Percentiles rank a stretch among this genome's conserved stretches.
Conservation (phyloP, 2,888 invertebrate species). For the Acanthosoma haemorrhoidale region DNA sequence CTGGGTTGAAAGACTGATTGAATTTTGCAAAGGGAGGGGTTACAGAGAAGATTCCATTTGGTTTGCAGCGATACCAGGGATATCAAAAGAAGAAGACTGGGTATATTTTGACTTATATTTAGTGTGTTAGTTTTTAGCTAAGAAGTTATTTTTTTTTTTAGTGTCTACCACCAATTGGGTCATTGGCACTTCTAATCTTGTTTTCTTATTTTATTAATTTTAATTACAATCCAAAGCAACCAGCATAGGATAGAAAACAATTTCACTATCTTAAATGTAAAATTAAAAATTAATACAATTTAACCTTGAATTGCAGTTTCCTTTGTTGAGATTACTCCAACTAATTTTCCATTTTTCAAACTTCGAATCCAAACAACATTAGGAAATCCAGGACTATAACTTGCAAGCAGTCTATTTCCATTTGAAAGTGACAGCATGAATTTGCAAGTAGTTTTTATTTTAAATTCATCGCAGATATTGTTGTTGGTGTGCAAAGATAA, state of each 20-base stretch:
- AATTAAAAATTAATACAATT: neutral
- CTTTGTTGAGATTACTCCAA: neutral
- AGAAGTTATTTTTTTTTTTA: too few species aligned
- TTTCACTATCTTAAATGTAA: neutral
- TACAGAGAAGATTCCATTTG: too few species aligned
- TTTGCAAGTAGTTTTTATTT: neutral
- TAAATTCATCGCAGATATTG: conserved; percentile 18
- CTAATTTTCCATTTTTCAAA: neutral
- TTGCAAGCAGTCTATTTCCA: neutral
- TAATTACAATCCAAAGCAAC: too few species aligned
- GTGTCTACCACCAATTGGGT: too few species aligned
- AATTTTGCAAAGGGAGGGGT: too few species aligned
- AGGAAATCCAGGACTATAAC: conserved; percentile 2
- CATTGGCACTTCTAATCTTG: too few species aligned
- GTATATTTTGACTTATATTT: too few species aligned
- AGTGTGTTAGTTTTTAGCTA: too few species aligned
- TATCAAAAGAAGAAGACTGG: too few species aligned
- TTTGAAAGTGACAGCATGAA: neutral
- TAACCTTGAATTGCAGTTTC: neutral
- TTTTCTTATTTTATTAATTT: too few species aligned
- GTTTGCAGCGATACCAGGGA: too few species aligned
- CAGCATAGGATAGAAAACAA: neutral
- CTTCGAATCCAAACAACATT: conserved; percentile 11
- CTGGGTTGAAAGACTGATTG: too few species aligned
- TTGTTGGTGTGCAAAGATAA: neutral